Evolutionary conservation across 2,888 invertebrate genomes (phyloP).

Genomic region (Stegophylla sp.): DNA sequence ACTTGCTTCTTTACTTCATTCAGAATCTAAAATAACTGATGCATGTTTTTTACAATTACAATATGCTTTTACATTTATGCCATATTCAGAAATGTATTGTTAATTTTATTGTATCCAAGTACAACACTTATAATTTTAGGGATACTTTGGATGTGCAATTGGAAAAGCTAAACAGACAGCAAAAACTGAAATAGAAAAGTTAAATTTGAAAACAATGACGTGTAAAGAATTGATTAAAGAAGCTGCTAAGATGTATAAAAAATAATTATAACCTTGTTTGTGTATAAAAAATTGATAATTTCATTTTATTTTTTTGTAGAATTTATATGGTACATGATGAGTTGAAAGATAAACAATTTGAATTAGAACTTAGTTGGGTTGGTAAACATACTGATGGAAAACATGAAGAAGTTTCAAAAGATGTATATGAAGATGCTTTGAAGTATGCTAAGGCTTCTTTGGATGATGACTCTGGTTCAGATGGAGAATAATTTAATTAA

Average conservation of each 20-base stretch:
- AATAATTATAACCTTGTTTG: background rate
- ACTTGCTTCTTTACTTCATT: too few relatives aligned
- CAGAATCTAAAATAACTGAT: too few relatives aligned
- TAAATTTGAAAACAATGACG: constrained; percentile 84
- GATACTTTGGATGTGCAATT: constrained; percentile 95
- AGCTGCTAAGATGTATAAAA: constrained; percentile 85
- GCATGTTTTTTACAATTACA: too few relatives aligned
- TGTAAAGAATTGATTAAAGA: constrained; percentile 89
- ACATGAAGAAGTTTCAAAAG: constrained; percentile 81
- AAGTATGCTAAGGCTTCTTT: constrained; percentile 83
- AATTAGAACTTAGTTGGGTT: constrained; percentile 94
- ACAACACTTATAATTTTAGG: constrained; percentile 68
- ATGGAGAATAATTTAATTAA: constrained; percentile 74
- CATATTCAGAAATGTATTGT: too few relatives aligned
- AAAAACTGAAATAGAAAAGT: constrained; percentile 98
- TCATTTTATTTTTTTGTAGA: constrained; percentile 65
- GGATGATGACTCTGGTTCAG: constrained; percentile 86
- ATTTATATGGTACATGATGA: constrained; percentile 91
- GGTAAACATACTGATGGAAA: constrained; percentile 80
- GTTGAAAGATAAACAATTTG: constrained; percentile 94
- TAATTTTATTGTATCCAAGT: too few relatives aligned
- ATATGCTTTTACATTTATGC: too few relatives aligned
- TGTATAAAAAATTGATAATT: constrained; percentile 9
- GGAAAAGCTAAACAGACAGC: constrained; percentile 99
- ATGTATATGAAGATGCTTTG: constrained; percentile 82